A percentile compares a stretch with the other conserved stretches of the same genome.
phyloP scores from a whole-genome alignment of 2,113 vertebrate species.

The Cyanoliseus patagonus region DNA sequence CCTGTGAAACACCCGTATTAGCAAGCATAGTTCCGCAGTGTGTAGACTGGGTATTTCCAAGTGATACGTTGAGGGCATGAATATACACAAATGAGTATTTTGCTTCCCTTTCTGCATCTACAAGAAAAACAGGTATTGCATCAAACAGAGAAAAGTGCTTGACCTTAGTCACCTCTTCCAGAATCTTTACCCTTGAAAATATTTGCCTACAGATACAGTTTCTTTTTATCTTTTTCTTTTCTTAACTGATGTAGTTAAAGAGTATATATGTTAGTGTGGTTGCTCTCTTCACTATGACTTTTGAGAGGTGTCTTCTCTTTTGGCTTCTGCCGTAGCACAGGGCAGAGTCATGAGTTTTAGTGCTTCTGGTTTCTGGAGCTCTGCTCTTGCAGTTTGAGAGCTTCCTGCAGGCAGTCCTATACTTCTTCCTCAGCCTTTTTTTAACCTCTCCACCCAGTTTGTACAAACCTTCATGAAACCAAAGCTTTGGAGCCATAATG shows the following conservation, averaged over 20 bases:
- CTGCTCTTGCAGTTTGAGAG: neutral
- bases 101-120: neutral
- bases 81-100: neutral
- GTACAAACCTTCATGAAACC: neutral
- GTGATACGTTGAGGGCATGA: neutral
- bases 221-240: neutral
- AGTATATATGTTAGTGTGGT: neutral
- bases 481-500: neutral
- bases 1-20: neutral
- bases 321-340: neutral
- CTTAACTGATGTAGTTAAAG: neutral
- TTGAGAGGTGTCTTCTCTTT: neutral
- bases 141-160: neutral
- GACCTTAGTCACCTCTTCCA: neutral
- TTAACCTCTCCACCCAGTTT: neutral
- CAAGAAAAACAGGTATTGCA: neutral
- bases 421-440: neutral
- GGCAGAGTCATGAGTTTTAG: fast-evolving
- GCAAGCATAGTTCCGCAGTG: neutral
- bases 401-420: neutral
- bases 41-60: neutral
- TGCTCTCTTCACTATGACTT: neutral
- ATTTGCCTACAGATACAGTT: neutral
- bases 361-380: neutral
- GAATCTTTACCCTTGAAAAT: neutral